phyloP scores from a whole-genome alignment of 2,797 vertebrate genomes.

The Bryconaethiops microstoma region DNA sequence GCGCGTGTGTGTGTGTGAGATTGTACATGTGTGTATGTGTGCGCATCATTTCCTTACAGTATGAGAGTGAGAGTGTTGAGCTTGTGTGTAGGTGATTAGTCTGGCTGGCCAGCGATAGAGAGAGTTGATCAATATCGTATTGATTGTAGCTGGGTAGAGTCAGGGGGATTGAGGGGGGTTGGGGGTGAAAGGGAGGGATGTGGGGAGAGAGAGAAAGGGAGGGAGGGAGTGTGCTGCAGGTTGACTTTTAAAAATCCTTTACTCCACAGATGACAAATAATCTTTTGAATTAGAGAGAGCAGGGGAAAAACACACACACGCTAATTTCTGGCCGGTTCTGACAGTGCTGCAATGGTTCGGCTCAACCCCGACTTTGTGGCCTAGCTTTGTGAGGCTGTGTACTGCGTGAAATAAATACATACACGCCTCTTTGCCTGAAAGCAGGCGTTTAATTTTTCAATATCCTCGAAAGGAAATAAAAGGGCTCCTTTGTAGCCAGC shows the following conservation, averaged over 20 bases:
- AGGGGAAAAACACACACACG: slow-evolving; percentile 32
- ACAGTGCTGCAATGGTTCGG: slow-evolving; percentile 1
- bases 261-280: slow-evolving; percentile 86
- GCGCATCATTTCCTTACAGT: slow-evolving; percentile 56
- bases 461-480: slow-evolving; percentile 36
- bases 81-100: slow-evolving; percentile 87
- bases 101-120: slow-evolving; percentile 87
- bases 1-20: slow-evolving; percentile 6
- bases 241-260: slow-evolving; percentile 90
- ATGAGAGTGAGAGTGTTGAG: slow-evolving; percentile 71
- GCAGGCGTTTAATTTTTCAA: slow-evolving; percentile 36
- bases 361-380: neutral
- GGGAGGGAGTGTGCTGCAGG: slow-evolving; percentile 68
- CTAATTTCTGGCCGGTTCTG: slow-evolving; percentile 47
- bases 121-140: slow-evolving; percentile 86
- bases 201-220: slow-evolving; percentile 67
- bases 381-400: neutral
- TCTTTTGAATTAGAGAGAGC: slow-evolving; percentile 76
- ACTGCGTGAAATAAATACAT: slow-evolving; percentile 17
- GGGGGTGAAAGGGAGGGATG: slow-evolving; percentile 25
- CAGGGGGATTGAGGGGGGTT: slow-evolving; percentile 80
- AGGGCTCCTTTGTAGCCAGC: slow-evolving; percentile 2
- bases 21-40: slow-evolving; percentile 29
- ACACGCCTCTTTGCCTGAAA: slow-evolving; percentile 16
- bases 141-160: slow-evolving; percentile 80